Conservation (phyloP, 1,140 invertebrate species). For the Macrotrachela quadricornifera region DNA sequence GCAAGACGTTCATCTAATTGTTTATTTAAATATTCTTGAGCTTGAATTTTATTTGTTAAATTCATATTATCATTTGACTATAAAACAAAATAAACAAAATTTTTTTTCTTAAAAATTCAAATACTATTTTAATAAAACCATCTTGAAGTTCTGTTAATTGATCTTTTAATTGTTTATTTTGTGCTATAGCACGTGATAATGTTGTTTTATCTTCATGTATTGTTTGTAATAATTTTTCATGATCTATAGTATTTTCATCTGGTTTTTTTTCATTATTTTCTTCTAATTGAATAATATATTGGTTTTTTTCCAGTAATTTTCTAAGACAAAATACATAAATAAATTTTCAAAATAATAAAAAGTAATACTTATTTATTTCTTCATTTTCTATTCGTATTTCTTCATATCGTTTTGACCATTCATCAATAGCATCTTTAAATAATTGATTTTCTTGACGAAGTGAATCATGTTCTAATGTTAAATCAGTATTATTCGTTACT, state of each 20-base stretch:
- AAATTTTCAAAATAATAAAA: too few species aligned
- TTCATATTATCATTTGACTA: neutral
- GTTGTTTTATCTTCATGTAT: slow-evolving; percentile 77
- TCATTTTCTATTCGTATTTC: slow-evolving; percentile 35
- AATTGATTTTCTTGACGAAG: neutral
- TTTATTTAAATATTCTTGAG: neutral
- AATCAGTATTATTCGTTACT: neutral
- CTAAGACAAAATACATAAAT: too few species aligned
- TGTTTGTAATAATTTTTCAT: slow-evolving; percentile 46
- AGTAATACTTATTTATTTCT: slow-evolving; percentile 31
- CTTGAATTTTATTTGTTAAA: neutral
- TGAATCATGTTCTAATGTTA: neutral
- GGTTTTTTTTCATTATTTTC: slow-evolving; percentile 11
- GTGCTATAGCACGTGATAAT: slow-evolving; percentile 63
- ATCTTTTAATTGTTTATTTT: slow-evolving; percentile 71
- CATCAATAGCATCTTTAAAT: neutral
- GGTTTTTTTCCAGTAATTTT: too few species aligned
- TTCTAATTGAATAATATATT: too few species aligned
- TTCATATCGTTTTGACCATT: slow-evolving; percentile 10
- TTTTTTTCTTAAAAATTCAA: neutral
- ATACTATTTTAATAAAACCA: slow-evolving; percentile 61
- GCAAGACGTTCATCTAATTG: too few species aligned
- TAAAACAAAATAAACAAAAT: neutral
- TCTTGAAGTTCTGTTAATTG: slow-evolving; percentile 66
- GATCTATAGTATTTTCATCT: slow-evolving; percentile 29